A percentile compares a stretch with the other conserved stretches of the same genome.
Evolutionary conservation across 2,797 vertebrate genomes (phyloP).

Genomic region (Onychomys leucogaster): DNA sequence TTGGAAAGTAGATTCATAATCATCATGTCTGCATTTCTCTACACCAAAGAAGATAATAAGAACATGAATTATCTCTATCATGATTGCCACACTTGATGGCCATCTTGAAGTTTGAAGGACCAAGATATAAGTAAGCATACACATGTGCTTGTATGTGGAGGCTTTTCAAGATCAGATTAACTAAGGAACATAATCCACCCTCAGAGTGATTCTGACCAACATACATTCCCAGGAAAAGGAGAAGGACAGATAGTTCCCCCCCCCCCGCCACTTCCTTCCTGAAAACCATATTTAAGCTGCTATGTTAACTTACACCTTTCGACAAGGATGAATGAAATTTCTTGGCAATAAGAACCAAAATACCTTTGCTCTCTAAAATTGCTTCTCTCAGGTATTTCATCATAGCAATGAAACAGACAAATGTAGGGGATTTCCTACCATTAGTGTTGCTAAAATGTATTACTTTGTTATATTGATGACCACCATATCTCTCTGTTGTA

Average conservation of each 20-base stretch:
- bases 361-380: neutral
- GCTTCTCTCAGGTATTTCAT: neutral
- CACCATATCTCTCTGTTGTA: neutral
- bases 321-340: neutral
- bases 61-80: neutral
- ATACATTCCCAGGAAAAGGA: neutral
- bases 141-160: neutral
- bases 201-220: neutral
- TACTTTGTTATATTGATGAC: neutral
- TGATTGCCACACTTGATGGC: neutral
- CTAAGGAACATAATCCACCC: neutral
- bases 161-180: neutral
- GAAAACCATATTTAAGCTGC: neutral
- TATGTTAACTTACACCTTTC: neutral
- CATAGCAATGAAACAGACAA: neutral
- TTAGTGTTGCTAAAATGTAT: conserved; percentile 2
- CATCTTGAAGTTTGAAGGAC: too few species aligned
- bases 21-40: neutral
- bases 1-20: neutral
- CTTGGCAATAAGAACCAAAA: neutral
- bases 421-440: neutral
- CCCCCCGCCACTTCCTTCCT: neutral
- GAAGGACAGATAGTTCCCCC: too few species aligned
- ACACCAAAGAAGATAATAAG: neutral
- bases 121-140: too few species aligned